phyloP scores from a whole-genome alignment of 2,888 invertebrate species.

The Nudaria mundana region DNA sequence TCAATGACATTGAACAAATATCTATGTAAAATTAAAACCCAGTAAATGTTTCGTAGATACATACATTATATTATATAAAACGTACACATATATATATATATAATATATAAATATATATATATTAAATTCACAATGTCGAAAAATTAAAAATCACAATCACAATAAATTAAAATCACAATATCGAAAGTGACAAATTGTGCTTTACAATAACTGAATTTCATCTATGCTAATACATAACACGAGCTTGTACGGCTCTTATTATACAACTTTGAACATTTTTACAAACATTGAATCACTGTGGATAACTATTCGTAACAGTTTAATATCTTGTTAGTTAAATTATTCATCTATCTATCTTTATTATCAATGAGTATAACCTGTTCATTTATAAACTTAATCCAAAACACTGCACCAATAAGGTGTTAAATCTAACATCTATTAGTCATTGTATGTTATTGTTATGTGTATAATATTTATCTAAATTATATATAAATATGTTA shows the following conservation, averaged over 20 bases:
- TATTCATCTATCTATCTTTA: too few species aligned
- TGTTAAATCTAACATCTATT: conserved; percentile 3
- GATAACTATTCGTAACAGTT: too few species aligned
- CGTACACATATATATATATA: too few species aligned
- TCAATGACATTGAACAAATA: neutral
- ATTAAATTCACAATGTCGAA: neutral
- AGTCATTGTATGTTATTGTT: conserved; percentile 5
- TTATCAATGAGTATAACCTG: too few species aligned
- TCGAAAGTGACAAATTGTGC: conserved; percentile 4
- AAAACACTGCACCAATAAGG: neutral
- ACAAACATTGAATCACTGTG: neutral
- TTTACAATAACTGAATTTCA: neutral
- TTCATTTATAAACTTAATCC: neutral
- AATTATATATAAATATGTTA: neutral
- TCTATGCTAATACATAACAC: conserved; percentile 2
- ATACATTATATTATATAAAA: too few species aligned
- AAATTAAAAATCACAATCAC: neutral
- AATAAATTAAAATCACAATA: conserved; percentile 6
- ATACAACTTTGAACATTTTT: neutral
- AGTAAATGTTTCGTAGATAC: conserved; percentile 22
- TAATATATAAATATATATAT: neutral
- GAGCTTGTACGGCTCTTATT: neutral
- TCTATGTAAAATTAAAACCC: conserved; percentile 6
- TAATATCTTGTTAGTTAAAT: too few species aligned
- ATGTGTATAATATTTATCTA: conserved; percentile 1